Evolutionary conservation across 2,113 vertebrate species (phyloP), one percentile per base, ranked within the genome.

Genomic region (Carollia perspicillata): DNA sequence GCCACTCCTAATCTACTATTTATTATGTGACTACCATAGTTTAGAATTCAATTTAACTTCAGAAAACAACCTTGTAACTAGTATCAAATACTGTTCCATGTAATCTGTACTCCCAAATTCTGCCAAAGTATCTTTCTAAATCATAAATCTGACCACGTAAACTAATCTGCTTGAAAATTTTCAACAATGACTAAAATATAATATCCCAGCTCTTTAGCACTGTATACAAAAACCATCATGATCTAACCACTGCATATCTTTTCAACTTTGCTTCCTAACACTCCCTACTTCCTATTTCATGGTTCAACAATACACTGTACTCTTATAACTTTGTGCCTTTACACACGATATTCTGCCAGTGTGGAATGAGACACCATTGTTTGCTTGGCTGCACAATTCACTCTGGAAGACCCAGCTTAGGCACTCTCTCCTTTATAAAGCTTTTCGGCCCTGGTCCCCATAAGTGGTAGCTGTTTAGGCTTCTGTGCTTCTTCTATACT

Each of bases 51-150:
- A 66, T 22, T 92, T 74, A 83, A 85, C 49, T 63, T 53, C 58
- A 33, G 18, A 83, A 88, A 94, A 66, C 10, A 87, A 47, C 16
- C n/a, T 75, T 60, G 74, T 90, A 93, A 65, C 4, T 49, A 93
- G 23, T 26, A 77, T 89, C 13, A 96, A 96, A 89, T 66, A 79
- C 22, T 63, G 33, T n/a, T 49, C 53, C 35, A 51, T 74, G 16
- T 58, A 93, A 93, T 91, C 16, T 80, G 26, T 77, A 22, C 44
- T 93, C 33, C 71, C 22, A 85, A 90, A 23, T 66, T 96, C 51
- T 90, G 35, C 22, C 75, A 90, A 96, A 90, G 79, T 53, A 63
- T 55, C 28, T 72, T 92, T 90, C 77, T 92, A 95, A 95, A 86
- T 79, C 69, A 55, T 37, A 84, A 89, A 83, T 75, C 37, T 95